Evolutionary conservation across 1,140 invertebrate genomes (phyloP).

Genomic region (Philopotamus ludificatus): DNA sequence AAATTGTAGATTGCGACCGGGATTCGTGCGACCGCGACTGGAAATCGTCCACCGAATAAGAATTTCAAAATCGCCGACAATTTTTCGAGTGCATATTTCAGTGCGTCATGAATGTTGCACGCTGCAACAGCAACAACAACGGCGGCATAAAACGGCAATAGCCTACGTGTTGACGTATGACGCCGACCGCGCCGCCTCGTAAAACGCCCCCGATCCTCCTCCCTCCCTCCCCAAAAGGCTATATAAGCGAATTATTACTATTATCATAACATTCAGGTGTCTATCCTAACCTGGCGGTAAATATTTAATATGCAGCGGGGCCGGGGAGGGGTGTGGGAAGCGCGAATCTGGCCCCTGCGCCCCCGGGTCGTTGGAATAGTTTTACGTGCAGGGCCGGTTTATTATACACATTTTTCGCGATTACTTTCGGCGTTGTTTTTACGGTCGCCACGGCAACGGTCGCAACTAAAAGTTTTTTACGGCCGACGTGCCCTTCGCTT

Average conservation of each 20-base stretch:
- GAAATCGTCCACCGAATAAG: too few species aligned
- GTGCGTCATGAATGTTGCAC: not conserved
- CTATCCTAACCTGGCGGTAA: conserved; percentile 1
- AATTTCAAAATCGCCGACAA: too few species aligned
- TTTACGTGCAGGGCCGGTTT: conserved; percentile 13
- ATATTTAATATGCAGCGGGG: conserved; percentile 21
- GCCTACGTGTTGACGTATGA: not conserved
- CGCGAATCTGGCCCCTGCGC: not conserved
- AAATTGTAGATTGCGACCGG: too few species aligned
- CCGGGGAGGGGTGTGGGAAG: not conserved
- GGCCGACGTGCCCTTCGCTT: conserved; percentile 19
- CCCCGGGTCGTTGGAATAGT: not conserved
- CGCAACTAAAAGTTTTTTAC: conserved; percentile 29
- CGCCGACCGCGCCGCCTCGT: not conserved
- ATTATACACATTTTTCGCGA: conserved; percentile 30
- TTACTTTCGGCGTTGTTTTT: conserved; percentile 21
- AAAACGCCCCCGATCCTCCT: not conserved
- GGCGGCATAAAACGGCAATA: not conserved
- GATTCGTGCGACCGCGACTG: too few species aligned
- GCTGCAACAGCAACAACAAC: not conserved
- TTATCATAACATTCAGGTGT: conserved; percentile 20
- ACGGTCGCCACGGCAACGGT: not conserved
- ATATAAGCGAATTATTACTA: conserved; percentile 30
- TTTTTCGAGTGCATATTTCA: too few species aligned
- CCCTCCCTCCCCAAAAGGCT: not conserved